A percentile compares a stretch with the other conserved stretches of the same genome.
phyloP scores from a whole-genome alignment of 1,140 invertebrate species.

The Pectinophora gossypiella region DNA sequence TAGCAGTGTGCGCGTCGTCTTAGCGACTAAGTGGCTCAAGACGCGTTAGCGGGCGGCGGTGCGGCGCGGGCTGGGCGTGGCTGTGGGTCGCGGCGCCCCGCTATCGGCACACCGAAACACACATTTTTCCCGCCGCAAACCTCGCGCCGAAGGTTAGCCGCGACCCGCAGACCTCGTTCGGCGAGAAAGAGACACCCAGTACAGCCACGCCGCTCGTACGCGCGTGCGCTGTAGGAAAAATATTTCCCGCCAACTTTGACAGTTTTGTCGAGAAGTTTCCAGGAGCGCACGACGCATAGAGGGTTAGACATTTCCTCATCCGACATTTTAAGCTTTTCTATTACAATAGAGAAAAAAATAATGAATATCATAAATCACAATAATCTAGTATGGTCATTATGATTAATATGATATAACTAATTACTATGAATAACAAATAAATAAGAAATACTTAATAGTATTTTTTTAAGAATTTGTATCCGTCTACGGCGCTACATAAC shows the following conservation, averaged over 20 bases:
- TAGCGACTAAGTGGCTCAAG: conserved; percentile 71
- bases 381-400: no score
- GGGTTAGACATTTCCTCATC: not conserved
- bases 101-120: conserved; percentile 73
- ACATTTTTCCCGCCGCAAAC: conserved; percentile 73
- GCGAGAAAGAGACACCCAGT: conserved; percentile 40
- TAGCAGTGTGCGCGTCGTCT: conserved; percentile 58
- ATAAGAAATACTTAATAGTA: no score
- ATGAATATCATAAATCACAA: no score
- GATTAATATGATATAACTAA: no score
- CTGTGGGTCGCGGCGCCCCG: conserved; percentile 56
- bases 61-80: conserved; percentile 17
- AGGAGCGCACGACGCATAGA: conserved; percentile 1
- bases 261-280: conserved; percentile 27
- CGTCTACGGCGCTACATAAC: no score
- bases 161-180: conserved; percentile 68
- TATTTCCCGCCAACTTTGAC: conserved; percentile 58
- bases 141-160: conserved; percentile 72
- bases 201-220: conserved; percentile 18
- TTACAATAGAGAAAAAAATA: no score
- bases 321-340: no score
- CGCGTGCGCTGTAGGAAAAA: conserved; percentile 37
- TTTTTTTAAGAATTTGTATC: no score
- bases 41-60: conserved; percentile 66
- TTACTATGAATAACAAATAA: no score